Evolutionary conservation across 2,888 invertebrate genomes (phyloP).

Genomic region (Anaspis maculata): DNA sequence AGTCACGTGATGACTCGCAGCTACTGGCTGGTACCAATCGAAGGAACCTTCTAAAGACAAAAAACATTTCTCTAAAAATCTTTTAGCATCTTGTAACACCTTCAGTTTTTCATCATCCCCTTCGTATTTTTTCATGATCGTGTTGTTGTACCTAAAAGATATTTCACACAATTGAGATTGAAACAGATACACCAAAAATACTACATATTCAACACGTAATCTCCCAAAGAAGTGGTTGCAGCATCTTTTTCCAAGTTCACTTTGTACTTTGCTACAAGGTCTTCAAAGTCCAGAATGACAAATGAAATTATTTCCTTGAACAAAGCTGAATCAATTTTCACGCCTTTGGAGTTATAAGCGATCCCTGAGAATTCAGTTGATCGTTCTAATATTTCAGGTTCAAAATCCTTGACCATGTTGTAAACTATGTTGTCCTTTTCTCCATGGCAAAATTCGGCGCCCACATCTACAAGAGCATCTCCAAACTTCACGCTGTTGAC

Average conservation of each 20-base stretch:
- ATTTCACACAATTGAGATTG: background rate
- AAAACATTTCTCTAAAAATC: slow-evolving; percentile 16
- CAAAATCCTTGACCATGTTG: slow-evolving; percentile 15
- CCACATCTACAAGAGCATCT: slow-evolving; percentile 22
- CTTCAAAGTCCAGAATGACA: no score
- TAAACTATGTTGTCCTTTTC: slow-evolving; percentile 24
- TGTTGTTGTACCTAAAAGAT: slow-evolving; percentile 15
- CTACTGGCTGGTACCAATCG: slow-evolving; percentile 41
- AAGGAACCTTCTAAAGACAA: slow-evolving; percentile 41
- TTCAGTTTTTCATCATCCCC: slow-evolving; percentile 10
- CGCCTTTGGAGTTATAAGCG: slow-evolving; percentile 11
- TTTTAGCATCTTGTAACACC: slow-evolving; percentile 7
- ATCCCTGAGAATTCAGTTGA: background rate
- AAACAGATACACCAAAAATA: background rate
- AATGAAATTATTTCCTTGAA: background rate
- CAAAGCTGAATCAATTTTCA: slow-evolving; percentile 4
- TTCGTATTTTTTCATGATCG: slow-evolving; percentile 11
- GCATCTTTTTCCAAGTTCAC: no score
- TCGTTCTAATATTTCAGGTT: background rate
- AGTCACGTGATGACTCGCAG: background rate
- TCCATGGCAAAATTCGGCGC: slow-evolving; percentile 27
- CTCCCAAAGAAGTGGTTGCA: slow-evolving; percentile 4
- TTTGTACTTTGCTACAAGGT: no score
- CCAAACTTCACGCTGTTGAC: slow-evolving; percentile 20
- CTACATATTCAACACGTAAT: background rate